Conservation (phyloP, 2,888 invertebrate genomes). For the Cylloceria caligata region DNA sequence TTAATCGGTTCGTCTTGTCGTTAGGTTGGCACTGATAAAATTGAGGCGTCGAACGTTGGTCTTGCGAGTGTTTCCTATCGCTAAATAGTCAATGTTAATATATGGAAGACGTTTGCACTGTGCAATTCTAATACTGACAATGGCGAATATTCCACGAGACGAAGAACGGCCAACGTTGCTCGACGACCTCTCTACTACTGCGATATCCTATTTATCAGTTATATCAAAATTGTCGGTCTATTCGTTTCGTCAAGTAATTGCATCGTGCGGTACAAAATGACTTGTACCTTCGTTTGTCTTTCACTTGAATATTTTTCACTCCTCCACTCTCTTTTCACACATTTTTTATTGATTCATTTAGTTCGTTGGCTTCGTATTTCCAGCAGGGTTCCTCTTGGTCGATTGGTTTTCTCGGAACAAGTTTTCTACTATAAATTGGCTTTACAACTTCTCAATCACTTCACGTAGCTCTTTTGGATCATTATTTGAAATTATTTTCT, state of each 20-base stretch:
- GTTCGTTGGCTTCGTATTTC: not conserved
- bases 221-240: not conserved
- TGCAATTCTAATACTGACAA: slow-evolving; percentile 2
- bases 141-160: not conserved
- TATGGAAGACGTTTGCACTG: not conserved
- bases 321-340: not conserved
- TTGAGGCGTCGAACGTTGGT: too few relatives aligned
- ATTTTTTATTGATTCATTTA: not conserved
- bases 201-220: not conserved
- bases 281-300: not conserved
- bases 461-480: not conserved
- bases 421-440: not conserved
- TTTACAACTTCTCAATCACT: too few relatives aligned
- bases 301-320: not conserved
- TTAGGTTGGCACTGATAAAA: too few relatives aligned
- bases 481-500: not conserved
- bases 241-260: not conserved
- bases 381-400: not conserved
- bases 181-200: not conserved
- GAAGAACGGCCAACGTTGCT: not conserved
- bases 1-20: slow-evolving; percentile 27
- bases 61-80: not conserved
- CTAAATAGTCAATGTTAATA: not conserved
- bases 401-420: not conserved
- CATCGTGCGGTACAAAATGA: not conserved